Percentiles rank a stretch among this genome's conserved stretches.
These are phyloP conservation scores for Drosophila pallidifrons DNA, from an alignment of 1,140 invertebrate genomes.

Conservation along the genomic window DNA sequence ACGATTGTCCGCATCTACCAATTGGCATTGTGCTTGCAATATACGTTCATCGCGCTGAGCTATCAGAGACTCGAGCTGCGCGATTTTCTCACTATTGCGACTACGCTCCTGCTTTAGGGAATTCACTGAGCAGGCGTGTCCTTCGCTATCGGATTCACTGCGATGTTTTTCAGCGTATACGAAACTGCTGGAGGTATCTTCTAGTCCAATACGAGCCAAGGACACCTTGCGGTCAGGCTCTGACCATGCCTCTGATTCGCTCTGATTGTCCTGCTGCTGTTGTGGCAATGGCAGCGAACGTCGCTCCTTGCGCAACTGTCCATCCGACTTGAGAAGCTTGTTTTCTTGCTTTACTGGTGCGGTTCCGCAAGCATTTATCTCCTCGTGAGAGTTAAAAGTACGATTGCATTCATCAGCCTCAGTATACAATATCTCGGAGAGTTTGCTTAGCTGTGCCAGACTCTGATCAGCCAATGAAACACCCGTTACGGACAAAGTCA, in stretches of 20 bases:
- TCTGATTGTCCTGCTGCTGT: constrained; percentile 86
- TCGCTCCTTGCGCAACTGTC: constrained; percentile 68
- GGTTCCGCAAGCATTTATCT: constrained; percentile 55
- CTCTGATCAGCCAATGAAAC: constrained; percentile 78
- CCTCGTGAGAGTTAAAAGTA: constrained; percentile 77
- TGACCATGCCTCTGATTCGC: constrained; percentile 93
- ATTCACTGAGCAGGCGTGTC: constrained; percentile 37
- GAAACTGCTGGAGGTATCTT: constrained; percentile 67
- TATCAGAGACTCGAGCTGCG: constrained; percentile 85
- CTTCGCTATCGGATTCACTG: constrained; percentile 80
- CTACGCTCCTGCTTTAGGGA: constrained; percentile 65
- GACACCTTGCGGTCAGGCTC: constrained; percentile 93
- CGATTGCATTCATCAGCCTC: constrained; percentile 59
- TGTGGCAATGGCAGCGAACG: constrained; percentile 60
- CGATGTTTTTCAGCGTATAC: constrained; percentile 34
- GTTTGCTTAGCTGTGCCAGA: constrained; percentile 85
- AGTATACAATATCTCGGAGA: constrained; percentile 84
- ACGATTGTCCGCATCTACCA: constrained; percentile 81
- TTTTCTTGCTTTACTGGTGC: constrained; percentile 84
- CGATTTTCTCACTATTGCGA: constrained; percentile 85
- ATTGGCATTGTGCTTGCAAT: constrained; percentile 81
- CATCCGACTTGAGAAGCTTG: constrained; percentile 85
- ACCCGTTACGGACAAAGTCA: constrained; percentile 79
- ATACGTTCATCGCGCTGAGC: constrained; percentile 85
- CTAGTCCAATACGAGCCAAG: constrained; percentile 90